phyloP scores from a whole-genome alignment of 2,113 vertebrate species.

The Rhinichthys klamathensis region DNA sequence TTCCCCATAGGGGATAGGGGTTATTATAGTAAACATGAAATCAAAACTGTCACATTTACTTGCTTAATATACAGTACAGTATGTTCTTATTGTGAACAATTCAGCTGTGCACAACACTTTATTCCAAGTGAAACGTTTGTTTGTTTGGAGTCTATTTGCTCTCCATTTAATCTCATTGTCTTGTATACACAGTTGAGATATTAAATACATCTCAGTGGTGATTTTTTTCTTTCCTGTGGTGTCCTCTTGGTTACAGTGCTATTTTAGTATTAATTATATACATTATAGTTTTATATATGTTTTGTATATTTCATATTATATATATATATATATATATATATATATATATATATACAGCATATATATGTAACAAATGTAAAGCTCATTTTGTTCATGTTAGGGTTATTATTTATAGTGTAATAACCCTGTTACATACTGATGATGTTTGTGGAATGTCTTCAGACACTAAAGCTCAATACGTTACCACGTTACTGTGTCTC shows the following conservation, averaged over 20 bases:
- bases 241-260: neutral
- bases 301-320: too few relatives aligned
- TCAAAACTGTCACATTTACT: neutral
- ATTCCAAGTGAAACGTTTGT: neutral
- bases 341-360: too few relatives aligned
- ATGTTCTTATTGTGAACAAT: neutral
- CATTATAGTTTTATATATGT: too few relatives aligned
- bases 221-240: neutral
- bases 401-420: too few relatives aligned
- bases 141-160: neutral
- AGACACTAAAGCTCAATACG: neutral
- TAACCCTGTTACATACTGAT: too few relatives aligned
- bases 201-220: neutral
- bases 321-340: too few relatives aligned
- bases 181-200: neutral
- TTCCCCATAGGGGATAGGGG: too few relatives aligned
- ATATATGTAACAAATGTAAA: too few relatives aligned
- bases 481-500: neutral
- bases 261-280: neutral
- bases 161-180: neutral
- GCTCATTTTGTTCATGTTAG: too few relatives aligned
- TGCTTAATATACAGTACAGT: neutral
- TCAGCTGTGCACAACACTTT: neutral
- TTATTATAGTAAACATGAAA: neutral
- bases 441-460: neutral